Evolutionary conservation across 2,113 vertebrate species (phyloP), one percentile per base, ranked within the genome.

Genomic region (Mola mola): DNA sequence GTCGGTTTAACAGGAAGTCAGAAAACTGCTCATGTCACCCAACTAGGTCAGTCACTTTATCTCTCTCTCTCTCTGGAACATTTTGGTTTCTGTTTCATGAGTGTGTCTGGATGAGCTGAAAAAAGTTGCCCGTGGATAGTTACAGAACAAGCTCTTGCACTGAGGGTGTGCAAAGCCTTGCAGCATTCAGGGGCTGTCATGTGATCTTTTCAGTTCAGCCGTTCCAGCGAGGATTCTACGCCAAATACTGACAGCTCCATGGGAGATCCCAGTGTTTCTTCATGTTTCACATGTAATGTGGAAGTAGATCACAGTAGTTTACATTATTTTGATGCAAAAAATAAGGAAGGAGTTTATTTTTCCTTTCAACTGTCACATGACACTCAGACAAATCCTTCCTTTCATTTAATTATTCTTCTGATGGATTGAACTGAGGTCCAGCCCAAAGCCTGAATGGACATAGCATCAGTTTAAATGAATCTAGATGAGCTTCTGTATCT

Each of bases 231-330:
- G 37, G 24, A 10, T 25, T 19, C 9, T 41, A 82, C 59, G 49
- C 8, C 47, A 65, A 33, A 79, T 74, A 88, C 47, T 66, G 73
- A 80, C 75, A 75, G 16, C 19, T 50, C 5, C 17, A 48, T 36
- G 26, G 29, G 9, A 38, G 44, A 72, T 74, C 28, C 11, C 49
- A 28, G 42, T 36, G 47, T 36, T 60, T 19, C 3, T 57, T 42
- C 28, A 33, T 8, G 12, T 17, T 22, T 65, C 47, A 64, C 34
- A 67, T 43, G 38, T 16, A 49, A 66, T 48, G 52, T 43, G 58
- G 40, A 55, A 49, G 69, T 74, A 64, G 19, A 84, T 77, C 51
- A 62, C 22, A 51, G 64, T 1, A 10, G 46, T 15, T 11, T 25
- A n/a, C 43, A 40, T 47, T 58, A 58, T 72, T 61, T 59, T 55